These are phyloP conservation scores for Leucophenga maculata DNA, from an alignment of 2,888 invertebrate species.

Conservation along the genomic window DNA sequence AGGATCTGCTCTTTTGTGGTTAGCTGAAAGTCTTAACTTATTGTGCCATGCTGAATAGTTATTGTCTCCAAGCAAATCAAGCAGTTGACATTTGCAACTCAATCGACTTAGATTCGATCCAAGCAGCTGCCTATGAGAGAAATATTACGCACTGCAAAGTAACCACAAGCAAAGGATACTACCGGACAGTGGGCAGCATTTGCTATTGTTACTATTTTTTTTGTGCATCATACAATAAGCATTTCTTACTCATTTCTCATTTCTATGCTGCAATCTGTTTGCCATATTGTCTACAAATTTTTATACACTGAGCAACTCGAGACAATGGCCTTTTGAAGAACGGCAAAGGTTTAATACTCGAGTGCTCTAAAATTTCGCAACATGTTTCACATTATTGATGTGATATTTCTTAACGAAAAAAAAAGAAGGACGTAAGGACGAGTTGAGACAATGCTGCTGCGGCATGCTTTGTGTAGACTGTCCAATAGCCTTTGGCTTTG, in stretches of 20 bases:
- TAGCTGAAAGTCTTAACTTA: not conserved
- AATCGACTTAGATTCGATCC: slow-evolving; percentile 43
- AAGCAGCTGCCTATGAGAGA: not conserved
- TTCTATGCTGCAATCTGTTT: slow-evolving; percentile 6
- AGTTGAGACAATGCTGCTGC: not conserved
- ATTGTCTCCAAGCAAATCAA: too few species aligned
- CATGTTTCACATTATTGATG: slow-evolving; percentile 63
- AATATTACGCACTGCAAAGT: not conserved
- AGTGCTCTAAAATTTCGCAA: slow-evolving; percentile 59
- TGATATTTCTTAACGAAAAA: slow-evolving; percentile 37
- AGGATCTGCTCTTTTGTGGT: slow-evolving; percentile 13
- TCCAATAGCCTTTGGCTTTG: slow-evolving; percentile 8
- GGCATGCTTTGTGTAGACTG: slow-evolving; percentile 24
- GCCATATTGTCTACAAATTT: slow-evolving; percentile 12
- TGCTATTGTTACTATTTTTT: not conserved
- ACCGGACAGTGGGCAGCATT: slow-evolving; percentile 1
- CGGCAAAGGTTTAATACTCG: slow-evolving; percentile 52
- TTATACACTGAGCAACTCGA: not conserved
- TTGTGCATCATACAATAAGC: not conserved
- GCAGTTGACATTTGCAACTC: slow-evolving; percentile 56
- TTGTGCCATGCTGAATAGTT: not conserved
- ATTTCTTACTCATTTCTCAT: not conserved
- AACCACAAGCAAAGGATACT: not conserved
- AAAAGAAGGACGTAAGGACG: not conserved
- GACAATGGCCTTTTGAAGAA: not conserved